A percentile compares a stretch with the other conserved stretches of the same genome.
Conservation (phyloP, 1,140 invertebrate genomes). For the Planococcus citri region DNA sequence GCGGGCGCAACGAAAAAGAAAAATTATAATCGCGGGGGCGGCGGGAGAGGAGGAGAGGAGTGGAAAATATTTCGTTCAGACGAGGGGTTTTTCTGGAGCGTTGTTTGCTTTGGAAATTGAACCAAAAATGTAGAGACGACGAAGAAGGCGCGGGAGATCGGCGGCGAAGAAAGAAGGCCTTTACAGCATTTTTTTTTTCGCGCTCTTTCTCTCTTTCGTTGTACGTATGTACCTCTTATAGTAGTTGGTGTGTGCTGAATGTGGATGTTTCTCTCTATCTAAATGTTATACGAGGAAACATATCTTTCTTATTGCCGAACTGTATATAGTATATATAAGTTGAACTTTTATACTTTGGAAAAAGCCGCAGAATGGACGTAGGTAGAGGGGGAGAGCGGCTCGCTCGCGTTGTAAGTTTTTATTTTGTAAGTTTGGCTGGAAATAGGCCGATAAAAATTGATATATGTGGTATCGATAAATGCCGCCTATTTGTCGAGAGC, state of each 20-base stretch:
- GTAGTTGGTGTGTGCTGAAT: too few relatives aligned
- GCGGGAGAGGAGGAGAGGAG: too few relatives aligned
- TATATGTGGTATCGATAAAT: conserved; percentile 16
- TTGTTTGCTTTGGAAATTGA: conserved; percentile 1
- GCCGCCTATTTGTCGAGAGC: conserved; percentile 17
- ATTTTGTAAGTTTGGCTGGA: not conserved
- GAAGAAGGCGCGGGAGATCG: too few relatives aligned
- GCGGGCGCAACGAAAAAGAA: not conserved
- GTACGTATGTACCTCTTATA: too few relatives aligned
- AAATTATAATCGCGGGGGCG: not conserved
- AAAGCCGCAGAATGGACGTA: not conserved
- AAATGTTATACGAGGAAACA: not conserved
- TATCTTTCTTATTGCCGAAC: conserved; percentile 17
- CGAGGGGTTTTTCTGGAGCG: not conserved
- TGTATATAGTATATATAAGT: not conserved
- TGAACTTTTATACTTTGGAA: not conserved
- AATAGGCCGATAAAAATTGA: conserved; percentile 19
- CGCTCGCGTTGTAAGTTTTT: not conserved
- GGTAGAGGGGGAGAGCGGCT: too few relatives aligned
- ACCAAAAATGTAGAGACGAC: too few relatives aligned
- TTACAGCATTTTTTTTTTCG: too few relatives aligned
- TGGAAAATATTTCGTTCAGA: too few relatives aligned
- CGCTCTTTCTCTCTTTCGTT: too few relatives aligned
- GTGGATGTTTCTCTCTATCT: not conserved
- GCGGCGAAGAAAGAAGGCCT: too few relatives aligned